These are phyloP conservation scores for Tonatia bakeri DNA, from an alignment of 2,113 vertebrate species.

Conservation along the genomic window DNA sequence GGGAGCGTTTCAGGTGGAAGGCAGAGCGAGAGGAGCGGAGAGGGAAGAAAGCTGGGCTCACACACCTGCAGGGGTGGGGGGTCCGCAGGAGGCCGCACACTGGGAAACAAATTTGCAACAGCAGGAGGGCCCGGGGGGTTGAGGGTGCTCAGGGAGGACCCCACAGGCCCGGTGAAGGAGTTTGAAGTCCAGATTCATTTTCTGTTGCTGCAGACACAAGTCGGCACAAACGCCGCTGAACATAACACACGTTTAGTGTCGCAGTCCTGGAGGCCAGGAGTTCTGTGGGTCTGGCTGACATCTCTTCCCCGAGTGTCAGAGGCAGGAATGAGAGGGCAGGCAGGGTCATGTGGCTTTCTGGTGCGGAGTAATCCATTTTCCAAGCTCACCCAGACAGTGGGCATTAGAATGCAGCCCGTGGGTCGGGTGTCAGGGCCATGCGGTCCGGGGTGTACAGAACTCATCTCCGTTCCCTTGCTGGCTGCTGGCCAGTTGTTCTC, in stretches of 20 bases:
- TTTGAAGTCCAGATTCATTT: background rate
- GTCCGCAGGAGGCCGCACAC: fast-evolving
- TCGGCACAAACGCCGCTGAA: background rate
- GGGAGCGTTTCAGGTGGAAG: background rate
- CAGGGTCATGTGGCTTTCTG: background rate
- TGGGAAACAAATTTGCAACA: background rate
- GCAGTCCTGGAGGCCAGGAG: background rate
- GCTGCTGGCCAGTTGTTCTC: background rate
- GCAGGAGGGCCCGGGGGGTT: background rate
- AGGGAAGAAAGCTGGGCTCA: background rate
- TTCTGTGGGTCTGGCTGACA: background rate
- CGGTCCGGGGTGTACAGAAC: too few relatives aligned
- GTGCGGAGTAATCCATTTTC: background rate
- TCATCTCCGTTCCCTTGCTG: background rate
- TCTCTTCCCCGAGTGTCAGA: background rate
- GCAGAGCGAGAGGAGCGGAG: background rate
- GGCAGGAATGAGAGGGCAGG: background rate
- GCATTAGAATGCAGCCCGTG: background rate
- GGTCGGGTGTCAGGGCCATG: too few relatives aligned
- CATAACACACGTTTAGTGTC: background rate
- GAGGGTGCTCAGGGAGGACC: background rate
- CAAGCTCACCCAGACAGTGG: background rate
- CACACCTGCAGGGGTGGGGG: fast-evolving
- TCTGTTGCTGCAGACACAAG: background rate
- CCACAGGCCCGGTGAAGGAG: background rate